Base-by-base conservation (phyloP, 2,888 invertebrate genomes). In the Drosophila barbarae region DNA sequence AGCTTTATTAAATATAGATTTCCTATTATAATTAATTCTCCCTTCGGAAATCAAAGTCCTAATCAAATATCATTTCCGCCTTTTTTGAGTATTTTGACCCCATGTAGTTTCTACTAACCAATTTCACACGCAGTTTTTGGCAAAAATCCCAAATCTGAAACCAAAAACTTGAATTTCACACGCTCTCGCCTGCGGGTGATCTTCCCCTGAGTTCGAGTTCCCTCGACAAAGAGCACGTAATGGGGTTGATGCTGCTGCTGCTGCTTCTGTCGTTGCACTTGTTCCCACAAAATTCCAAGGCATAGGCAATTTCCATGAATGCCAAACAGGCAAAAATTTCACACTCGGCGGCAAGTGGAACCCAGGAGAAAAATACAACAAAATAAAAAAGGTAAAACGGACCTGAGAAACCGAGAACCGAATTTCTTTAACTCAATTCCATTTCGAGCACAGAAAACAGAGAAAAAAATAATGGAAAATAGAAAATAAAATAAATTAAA, bases 231-330 rank as follows among this genome's bases (percentile, higher is more conserved):
- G 46, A 53, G 77, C 79, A 84, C 78, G 78, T 78, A 81, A 72
- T 61, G 50, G 72, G 71, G 47, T 56, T 51, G 56, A 30, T 52
- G 51, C 13, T 51, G 21, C 18, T 18, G 10, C 38, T 38, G 52
- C 3, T 28, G 51, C 9, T n/a, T n/a, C n/a, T 53, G 55, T 34
- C 64, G 63, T 38, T 82, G 83, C 82, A 84, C 82, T 84, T 84
- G 82, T 82, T 82, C 83, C 77, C 82, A 82, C 76, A 82, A 79
- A 68, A 82, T 82, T 74, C 79, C 82, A 50, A 56, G 63, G 77
- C 79, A 79, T 83, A 83, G 79, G 79, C 79, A 76, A 79, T 79
- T 79, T 79, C 83, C 81, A 78, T 78, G 77, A 78, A 81, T 60
- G 72, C 68, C 63, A 69, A 78, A 76, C 76, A 66, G 66, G 72